Evolutionary conservation across 2,113 vertebrate genomes (phyloP).

Genomic region (Porphyrio hochstetteri): DNA sequence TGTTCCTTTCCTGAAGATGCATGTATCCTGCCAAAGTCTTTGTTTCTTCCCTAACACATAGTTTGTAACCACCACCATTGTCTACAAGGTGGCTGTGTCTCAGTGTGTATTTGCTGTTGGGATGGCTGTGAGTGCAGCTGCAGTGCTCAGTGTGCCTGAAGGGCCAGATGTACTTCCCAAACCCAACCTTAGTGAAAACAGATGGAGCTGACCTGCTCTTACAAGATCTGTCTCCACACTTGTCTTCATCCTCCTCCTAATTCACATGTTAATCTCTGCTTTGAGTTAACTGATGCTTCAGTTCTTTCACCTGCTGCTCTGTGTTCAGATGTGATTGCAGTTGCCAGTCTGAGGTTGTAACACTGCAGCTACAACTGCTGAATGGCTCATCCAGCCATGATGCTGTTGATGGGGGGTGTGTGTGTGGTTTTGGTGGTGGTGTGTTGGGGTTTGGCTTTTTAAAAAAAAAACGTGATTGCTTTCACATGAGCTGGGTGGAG

Average conservation of each 20-base stretch:
- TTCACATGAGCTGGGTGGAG: neutral
- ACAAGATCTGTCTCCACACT: neutral
- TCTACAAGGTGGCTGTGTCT: rapidly evolving
- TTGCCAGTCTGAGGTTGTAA: neutral
- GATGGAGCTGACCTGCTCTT: neutral
- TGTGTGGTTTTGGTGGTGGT: no score
- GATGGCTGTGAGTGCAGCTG: rapidly evolving
- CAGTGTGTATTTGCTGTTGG: rapidly evolving
- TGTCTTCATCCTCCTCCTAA: neutral
- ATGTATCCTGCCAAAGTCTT: rapidly evolving
- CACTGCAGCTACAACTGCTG: neutral
- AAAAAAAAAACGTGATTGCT: neutral
- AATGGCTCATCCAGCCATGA: neutral
- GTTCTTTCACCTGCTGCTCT: neutral
- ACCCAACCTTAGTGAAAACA: neutral
- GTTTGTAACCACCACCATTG: rapidly evolving
- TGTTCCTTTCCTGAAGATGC: neutral
- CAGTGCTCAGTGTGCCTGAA: neutral
- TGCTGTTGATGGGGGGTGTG: neutral
- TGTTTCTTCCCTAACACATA: rapidly evolving
- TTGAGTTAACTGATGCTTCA: neutral
- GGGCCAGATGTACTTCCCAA: neutral
- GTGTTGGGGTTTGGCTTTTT: neutral
- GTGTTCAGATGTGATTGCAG: neutral
- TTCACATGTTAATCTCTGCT: neutral